These are phyloP conservation scores for Ceuthmochares aereus DNA, from an alignment of 2,113 vertebrate genomes.

Conservation along the genomic window DNA sequence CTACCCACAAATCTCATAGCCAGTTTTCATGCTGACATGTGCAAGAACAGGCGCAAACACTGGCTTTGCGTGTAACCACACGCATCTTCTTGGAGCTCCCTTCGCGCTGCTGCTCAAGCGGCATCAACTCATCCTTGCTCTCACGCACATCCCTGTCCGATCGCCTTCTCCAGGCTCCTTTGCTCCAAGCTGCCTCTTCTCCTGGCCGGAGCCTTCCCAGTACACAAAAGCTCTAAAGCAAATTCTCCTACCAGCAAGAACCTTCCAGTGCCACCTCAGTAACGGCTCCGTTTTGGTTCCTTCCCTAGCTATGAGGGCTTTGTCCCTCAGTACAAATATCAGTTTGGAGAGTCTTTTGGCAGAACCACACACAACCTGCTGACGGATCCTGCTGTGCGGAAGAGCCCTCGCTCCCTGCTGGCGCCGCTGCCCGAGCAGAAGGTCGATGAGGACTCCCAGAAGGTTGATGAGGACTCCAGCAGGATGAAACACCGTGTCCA, in stretches of 20 bases:
- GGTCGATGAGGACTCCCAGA: neutral
- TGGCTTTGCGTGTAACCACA: neutral
- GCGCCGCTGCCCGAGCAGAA: neutral
- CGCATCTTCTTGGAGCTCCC: accelerated
- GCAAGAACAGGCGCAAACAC: neutral
- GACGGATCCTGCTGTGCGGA: accelerated
- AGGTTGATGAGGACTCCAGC: accelerated
- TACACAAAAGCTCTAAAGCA: accelerated
- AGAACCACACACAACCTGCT: neutral
- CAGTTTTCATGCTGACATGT: neutral
- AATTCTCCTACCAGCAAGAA: accelerated
- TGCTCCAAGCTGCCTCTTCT: accelerated
- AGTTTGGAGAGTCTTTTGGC: constrained; percentile 10
- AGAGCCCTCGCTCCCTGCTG: neutral
- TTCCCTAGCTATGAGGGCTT: constrained; percentile 7
- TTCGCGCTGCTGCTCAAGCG: accelerated
- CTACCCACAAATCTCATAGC: accelerated
- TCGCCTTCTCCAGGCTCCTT: neutral
- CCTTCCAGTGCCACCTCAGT: accelerated
- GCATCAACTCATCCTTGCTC: accelerated
- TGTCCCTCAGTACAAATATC: neutral
- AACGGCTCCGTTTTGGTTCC: neutral
- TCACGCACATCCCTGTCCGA: accelerated
- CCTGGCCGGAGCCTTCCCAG: neutral
- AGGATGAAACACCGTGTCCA: accelerated